Evolutionary conservation across 2,888 invertebrate genomes (phyloP), one percentile per base, ranked within the genome.

Genomic region (Copidosoma aretas): DNA sequence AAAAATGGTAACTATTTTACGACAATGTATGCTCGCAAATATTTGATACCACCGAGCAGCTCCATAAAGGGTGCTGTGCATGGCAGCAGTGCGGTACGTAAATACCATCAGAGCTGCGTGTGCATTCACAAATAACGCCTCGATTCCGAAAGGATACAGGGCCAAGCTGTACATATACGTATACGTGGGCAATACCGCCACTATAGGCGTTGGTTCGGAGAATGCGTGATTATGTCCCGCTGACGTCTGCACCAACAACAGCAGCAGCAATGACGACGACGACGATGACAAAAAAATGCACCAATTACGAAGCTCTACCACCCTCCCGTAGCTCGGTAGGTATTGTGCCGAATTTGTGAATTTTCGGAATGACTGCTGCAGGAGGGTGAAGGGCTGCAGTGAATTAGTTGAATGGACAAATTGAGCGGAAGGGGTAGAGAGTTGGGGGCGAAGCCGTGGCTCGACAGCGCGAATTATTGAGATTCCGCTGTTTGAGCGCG

Each of bases 201-300:
- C 65, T n/a, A n/a, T 64, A 69, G 61, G 57, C 65, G 65, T 65
- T 69, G 57, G 65, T 65, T 69, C 65, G 22, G 69, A 69, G 64
- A 69, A 69, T 69, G 64, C 54, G 70, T 66, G 63, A 70, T 70
- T 66, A 66, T 63, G 64, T 22, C 17, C 19, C 24, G 64, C 60
- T 56, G 64, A 64, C 56, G 49, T 25, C 22, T 12, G 39, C 52
- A 17, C n/a, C 3, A 54, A 19, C 32, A 32, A 32, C 32, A 8
- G 8, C 32, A 3, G 32, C 4, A 8, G 3, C 32, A 8, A 8
- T 3, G 32, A 32, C 32, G 32, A 32, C 8, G n/a, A n/a, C n/a
- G n/a, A 32, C 32, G 32, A 32, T 32, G 32, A 32, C 32, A 4
- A 39, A 63, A 53, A 68, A 64, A 54, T 63, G 63, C 67, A 54